phyloP scores from a whole-genome alignment of 2,888 invertebrate genomes.

The Nebria brevicollis region DNA sequence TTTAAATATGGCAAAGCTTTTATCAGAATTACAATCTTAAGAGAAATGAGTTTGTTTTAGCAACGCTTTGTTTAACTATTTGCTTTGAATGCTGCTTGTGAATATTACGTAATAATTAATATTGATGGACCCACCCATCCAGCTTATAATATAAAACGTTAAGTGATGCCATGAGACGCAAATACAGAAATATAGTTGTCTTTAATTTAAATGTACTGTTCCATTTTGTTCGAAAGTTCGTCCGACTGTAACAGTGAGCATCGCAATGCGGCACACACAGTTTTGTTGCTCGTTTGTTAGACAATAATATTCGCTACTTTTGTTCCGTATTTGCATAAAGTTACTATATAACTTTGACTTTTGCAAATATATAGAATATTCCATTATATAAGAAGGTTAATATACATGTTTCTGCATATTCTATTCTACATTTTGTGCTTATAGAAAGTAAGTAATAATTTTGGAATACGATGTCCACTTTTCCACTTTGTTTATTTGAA shows the following conservation, averaged over 20 bases:
- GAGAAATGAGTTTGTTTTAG: not conserved
- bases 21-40: not conserved
- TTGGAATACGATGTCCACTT: not conserved
- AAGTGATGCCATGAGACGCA: not conserved
- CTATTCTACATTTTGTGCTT: too few relatives aligned
- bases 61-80: not conserved
- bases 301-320: not conserved
- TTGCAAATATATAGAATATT: too few relatives aligned
- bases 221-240: not conserved
- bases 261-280: not conserved
- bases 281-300: not conserved
- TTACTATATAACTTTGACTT: too few relatives aligned
- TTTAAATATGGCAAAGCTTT: too few relatives aligned
- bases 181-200: not conserved
- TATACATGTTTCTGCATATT: too few relatives aligned
- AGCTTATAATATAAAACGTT: not conserved
- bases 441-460: too few relatives aligned
- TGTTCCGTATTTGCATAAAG: not conserved
- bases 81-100: not conserved
- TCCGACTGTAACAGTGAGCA: not conserved
- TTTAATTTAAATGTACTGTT: conserved; percentile 1
- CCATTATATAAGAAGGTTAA: too few relatives aligned
- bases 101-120: not conserved
- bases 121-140: not conserved
- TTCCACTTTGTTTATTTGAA: not conserved